Base-by-base conservation (phyloP, 2,113 vertebrate genomes). In the Sitta europaea region DNA sequence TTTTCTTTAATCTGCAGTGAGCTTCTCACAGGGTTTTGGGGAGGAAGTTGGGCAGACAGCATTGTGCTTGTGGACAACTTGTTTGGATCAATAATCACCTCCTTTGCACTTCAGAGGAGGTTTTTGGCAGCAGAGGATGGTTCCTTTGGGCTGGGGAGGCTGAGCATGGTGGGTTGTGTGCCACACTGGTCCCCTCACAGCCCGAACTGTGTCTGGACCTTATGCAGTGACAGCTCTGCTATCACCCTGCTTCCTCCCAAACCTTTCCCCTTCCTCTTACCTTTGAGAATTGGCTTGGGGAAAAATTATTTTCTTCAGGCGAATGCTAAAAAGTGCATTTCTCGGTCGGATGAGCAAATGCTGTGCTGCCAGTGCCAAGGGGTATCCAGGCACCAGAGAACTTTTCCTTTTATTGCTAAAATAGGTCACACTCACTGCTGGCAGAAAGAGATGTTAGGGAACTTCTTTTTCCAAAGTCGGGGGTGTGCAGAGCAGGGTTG, bases 381-480 rank as follows among this genome's bases (percentile, higher is more conserved):
- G 88, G 88, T 80, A 89, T 92, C 76, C 77, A 87, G 84, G 94
- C 96, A 94, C 94, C 73, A 14, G 89, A 54, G 91, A 86, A 89
- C 74, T 92, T 93, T 93, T 72, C 88, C 88, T 88, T 94, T 88
- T 86, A 76, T 72, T 93, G 73, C 84, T 94, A 68, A 96, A 96
- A 92, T 95, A 95, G 95, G 95, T 97, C 95, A 83, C 1, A 1
- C 79, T 95, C 1, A 1, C 73, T 91, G 84, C 73, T 92, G 89
- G 77, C 55, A 65, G 61, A 23, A 45, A 9, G 70, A 74, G 18
- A 40, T 71, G 48, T 59, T 54, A 86, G 88, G 48, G 58, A 90
- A 35, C 47, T 83, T 62, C 24, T 75, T 53, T 58, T 76, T 61
- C 38, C 28, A 14, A 36, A 80, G 53, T 55, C 3, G 20, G 63